Evolutionary conservation across 2,888 invertebrate genomes (phyloP).

Genomic region (Shargacucullia verbasci): DNA sequence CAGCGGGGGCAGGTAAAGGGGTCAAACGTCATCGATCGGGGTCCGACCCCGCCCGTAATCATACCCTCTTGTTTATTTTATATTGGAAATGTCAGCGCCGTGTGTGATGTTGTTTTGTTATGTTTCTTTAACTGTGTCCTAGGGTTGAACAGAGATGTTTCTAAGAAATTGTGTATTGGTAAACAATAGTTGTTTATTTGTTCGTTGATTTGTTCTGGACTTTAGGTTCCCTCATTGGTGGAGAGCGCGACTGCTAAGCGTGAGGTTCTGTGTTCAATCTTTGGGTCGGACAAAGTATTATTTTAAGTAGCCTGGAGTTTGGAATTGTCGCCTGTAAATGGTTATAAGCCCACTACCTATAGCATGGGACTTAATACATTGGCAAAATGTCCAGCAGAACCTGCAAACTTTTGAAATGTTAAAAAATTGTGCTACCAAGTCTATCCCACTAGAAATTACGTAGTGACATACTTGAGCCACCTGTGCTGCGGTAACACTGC

Average conservation of each 20-base stretch:
- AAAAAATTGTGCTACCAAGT: constrained; percentile 6
- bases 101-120: constrained; percentile 38
- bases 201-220: too few species aligned
- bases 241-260: too few species aligned
- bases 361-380: too few species aligned
- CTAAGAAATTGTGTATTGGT: neutral
- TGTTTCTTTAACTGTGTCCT: constrained; percentile 18
- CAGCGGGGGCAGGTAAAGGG: constrained; percentile 85
- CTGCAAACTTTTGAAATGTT: constrained; percentile 4
- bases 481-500: constrained; percentile 30
- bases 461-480: constrained; percentile 47
- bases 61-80: constrained; percentile 62
- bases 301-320: too few species aligned
- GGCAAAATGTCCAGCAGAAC: too few species aligned
- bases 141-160: neutral
- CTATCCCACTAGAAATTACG: constrained; percentile 48
- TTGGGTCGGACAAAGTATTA: too few species aligned
- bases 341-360: too few species aligned
- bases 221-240: too few species aligned
- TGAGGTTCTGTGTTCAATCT: too few species aligned
- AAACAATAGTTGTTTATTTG: too few species aligned
- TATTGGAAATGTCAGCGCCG: constrained; percentile 55
- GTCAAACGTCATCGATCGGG: constrained; percentile 86
- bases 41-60: constrained; percentile 55
- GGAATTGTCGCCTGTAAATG: too few species aligned